Base-by-base conservation (phyloP, 1,140 invertebrate genomes). In the Euschistus heros region DNA sequence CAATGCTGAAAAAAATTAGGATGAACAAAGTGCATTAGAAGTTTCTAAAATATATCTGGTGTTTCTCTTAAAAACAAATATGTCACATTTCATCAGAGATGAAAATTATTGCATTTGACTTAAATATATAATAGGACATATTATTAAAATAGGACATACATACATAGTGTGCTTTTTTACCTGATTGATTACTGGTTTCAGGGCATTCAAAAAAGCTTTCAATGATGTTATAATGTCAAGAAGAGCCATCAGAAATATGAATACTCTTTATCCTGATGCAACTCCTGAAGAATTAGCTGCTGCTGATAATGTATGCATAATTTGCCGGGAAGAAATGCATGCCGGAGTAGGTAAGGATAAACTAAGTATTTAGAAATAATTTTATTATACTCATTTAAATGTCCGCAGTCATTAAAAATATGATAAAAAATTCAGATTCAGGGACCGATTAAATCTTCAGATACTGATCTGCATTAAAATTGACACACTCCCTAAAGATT, bases 251-350 rank as follows among this genome's bases (percentile, higher is more conserved):
- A 86, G 91, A 71, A 97, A 97, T 73, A 97, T 98, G 94, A 98
- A 98, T 74, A 96, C 94, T 6, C 77, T 97, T 69, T 97, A 98
- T 79, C 95, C 96, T 2, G 91, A 98, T 79, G 96, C 94, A 6
- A 97, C 95, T 2, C 77, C 85, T 5, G 94, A 96, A 74, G 96
- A 99, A 76, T 77, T 98, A 22, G 84, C 86, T n/a, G 85, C 88
- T 42, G 91, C 91, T 6, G 97, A 99, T 77, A 97, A 97, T 76
- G 96, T 98, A 54, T 99, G 97, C 77, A 99, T 99, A 70, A 99
- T 99, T 71, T 99, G 97, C 74, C 82, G 95, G 63, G 95, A 94
- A 77, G 89, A 94, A 75, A 95, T 94, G 91, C 76, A 81, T 47
- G 79, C 80, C 65, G 81, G 82, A 83, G 68, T 68, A 69, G 20